phyloP scores from a whole-genome alignment of 1,140 invertebrate genomes.

The Trichogramma pretiosum region DNA sequence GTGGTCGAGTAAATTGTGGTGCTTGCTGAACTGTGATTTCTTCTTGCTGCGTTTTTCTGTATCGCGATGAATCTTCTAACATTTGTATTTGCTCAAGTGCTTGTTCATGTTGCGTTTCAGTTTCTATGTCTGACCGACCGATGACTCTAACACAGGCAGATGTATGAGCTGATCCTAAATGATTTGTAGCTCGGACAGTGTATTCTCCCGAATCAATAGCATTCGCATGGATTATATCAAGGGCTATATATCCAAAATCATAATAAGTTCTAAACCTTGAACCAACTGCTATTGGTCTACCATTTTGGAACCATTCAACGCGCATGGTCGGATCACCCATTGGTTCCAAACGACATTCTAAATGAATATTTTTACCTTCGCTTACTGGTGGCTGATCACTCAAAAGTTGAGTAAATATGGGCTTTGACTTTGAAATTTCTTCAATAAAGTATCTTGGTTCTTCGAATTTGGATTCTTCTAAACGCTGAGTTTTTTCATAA shows the following conservation, averaged over 20 bases:
- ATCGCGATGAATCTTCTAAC: slow-evolving; percentile 77
- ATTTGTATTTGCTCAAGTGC: slow-evolving; percentile 90
- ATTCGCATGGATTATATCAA: slow-evolving; percentile 82
- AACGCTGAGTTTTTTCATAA: slow-evolving; percentile 76
- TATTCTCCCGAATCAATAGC: slow-evolving; percentile 89
- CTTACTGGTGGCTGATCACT: slow-evolving; percentile 71
- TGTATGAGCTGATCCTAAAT: slow-evolving; percentile 83
- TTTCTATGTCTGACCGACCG: slow-evolving; percentile 74
- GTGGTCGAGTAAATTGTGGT: slow-evolving; percentile 75
- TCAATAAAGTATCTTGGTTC: slow-evolving; percentile 84
- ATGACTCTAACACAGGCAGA: slow-evolving; percentile 60
- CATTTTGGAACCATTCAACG: slow-evolving; percentile 93
- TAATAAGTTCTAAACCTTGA: slow-evolving; percentile 91
- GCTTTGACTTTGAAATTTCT: slow-evolving; percentile 88
- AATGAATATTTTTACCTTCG: slow-evolving; percentile 85
- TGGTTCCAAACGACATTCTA: slow-evolving; percentile 83
- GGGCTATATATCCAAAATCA: slow-evolving; percentile 85
- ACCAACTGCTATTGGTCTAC: slow-evolving; percentile 74
- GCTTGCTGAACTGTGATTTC: slow-evolving; percentile 72
- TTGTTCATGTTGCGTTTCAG: slow-evolving; percentile 90
- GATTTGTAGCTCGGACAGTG: slow-evolving; percentile 85
- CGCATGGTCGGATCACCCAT: slow-evolving; percentile 93
- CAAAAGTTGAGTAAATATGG: slow-evolving; percentile 78
- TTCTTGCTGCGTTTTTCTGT: slow-evolving; percentile 61
- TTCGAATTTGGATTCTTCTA: slow-evolving; percentile 77